Conservation (phyloP, 1,140 invertebrate genomes). For the Pseudomyrmex gracilis region DNA sequence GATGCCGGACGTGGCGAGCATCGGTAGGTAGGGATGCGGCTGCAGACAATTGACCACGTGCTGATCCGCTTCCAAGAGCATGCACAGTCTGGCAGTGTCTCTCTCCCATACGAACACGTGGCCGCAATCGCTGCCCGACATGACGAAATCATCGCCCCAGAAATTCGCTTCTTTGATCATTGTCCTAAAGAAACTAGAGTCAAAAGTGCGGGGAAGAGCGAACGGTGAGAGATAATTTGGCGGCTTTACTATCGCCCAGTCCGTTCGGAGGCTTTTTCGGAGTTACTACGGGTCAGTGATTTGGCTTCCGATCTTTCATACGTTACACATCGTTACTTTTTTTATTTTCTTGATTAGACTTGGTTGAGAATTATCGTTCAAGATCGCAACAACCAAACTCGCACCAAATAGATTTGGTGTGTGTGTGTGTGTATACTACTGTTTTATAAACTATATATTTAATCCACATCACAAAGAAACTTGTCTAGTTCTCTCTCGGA, state of each 20-base stretch:
- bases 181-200: constrained; percentile 88
- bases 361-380: constrained; percentile 14
- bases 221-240: constrained; percentile 81
- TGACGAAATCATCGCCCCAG: constrained; percentile 93
- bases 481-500: background rate
- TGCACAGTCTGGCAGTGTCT: constrained; percentile 89
- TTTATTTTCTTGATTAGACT: constrained; percentile 28
- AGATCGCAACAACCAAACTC: constrained; percentile 42
- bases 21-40: constrained; percentile 93
- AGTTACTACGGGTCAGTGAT: constrained; percentile 60
- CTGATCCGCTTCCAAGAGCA: constrained; percentile 93
- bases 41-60: constrained; percentile 96
- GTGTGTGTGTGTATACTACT: too few relatives aligned
- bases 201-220: constrained; percentile 80
- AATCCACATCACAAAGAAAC: constrained; percentile 18
- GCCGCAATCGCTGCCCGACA: constrained; percentile 95
- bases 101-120: constrained; percentile 91
- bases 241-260: constrained; percentile 82
- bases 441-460: constrained; percentile 20
- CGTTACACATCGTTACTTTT: constrained; percentile 29
- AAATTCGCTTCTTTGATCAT: constrained; percentile 97
- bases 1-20: constrained; percentile 95
- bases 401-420: constrained; percentile 60
- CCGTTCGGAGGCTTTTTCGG: constrained; percentile 83
- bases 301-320: constrained; percentile 70